Conservation (phyloP, 2,113 vertebrate species). For the Callipepla squamata region DNA sequence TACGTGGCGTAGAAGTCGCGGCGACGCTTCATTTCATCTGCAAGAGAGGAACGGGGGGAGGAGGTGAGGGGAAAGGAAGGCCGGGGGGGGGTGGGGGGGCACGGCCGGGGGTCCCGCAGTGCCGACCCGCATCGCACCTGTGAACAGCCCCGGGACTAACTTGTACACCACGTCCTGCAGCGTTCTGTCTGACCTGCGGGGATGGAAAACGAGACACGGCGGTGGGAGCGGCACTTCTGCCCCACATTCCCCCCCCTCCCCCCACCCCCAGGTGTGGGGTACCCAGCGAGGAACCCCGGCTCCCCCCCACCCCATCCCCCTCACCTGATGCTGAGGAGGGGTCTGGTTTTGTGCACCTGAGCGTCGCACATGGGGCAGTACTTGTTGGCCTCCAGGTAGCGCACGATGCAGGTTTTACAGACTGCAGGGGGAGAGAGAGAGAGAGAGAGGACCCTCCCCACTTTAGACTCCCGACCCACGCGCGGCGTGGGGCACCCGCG, state of each 20-base stretch:
- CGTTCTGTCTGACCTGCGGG: conserved; percentile 90
- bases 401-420: conserved; percentile 94
- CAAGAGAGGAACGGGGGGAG: not conserved
- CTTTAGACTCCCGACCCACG: no score
- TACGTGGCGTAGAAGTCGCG: conserved; percentile 91
- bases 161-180: conserved; percentile 96
- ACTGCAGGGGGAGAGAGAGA: conserved; percentile 62
- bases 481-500: no score
- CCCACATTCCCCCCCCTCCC: no score
- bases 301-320: conserved; percentile 34
- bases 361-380: conserved; percentile 94
- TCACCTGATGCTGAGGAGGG: conserved; percentile 93
- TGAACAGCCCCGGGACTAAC: conserved; percentile 92
- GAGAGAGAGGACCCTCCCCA: no score
- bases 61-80: not conserved
- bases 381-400: conserved; percentile 94
- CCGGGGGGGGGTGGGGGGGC: not conserved
- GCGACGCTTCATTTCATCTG: conserved; percentile 95
- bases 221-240: not conserved
- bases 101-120: not conserved
- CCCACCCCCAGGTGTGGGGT: not conserved
- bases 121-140: conserved; percentile 78
- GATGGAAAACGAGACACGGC: not conserved
- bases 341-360: conserved; percentile 93
- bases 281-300: no score